These are phyloP conservation scores for Ligdia adustata DNA, from an alignment of 2,888 invertebrate species.

Conservation along the genomic window DNA sequence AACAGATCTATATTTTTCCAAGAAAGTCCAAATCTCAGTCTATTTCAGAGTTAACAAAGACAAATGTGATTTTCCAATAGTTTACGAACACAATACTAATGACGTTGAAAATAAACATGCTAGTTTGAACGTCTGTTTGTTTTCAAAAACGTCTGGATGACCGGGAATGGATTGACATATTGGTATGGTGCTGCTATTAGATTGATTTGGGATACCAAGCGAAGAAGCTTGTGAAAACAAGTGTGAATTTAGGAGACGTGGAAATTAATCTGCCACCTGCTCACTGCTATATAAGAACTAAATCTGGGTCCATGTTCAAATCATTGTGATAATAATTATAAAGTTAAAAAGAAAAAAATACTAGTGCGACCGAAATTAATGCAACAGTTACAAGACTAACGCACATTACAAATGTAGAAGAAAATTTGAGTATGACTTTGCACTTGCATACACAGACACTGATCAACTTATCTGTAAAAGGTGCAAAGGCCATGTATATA, in stretches of 20 bases:
- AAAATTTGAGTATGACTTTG: too few species aligned
- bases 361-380: too few species aligned
- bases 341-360: too few species aligned
- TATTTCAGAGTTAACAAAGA: conserved; percentile 39
- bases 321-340: too few species aligned
- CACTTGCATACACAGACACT: too few species aligned
- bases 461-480: too few species aligned
- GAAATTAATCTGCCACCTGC: too few species aligned
- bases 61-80: conserved; percentile 50
- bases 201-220: conserved; percentile 59
- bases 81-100: conserved; percentile 45
- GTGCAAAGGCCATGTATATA: too few species aligned
- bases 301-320: too few species aligned
- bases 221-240: conserved; percentile 14
- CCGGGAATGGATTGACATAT: conserved; percentile 71
- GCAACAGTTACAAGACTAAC: too few species aligned
- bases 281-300: too few species aligned
- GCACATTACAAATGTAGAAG: too few species aligned
- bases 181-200: conserved; percentile 58
- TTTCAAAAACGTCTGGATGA: conserved; percentile 65
- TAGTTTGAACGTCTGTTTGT: conserved; percentile 65
- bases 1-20: conserved; percentile 4
- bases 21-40: conserved; percentile 10
- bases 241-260: background rate
- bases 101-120: conserved; percentile 71